Evolutionary conservation across 37 sponge, comb jelly and placozoan genomes (phyloP), one percentile per base, ranked within the genome.

Genomic region (Spongia lamella): DNA sequence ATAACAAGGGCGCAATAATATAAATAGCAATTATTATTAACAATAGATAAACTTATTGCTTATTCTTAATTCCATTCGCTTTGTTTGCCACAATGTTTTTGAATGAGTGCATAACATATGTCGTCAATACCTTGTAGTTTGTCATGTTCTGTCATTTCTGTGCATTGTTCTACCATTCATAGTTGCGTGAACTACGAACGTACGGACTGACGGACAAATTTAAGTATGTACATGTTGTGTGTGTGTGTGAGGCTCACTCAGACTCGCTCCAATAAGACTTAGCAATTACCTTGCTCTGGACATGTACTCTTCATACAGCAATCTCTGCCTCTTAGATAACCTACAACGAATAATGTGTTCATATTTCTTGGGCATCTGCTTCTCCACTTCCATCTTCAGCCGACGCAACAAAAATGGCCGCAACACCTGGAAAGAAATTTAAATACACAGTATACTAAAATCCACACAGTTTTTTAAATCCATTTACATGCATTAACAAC

Each of bases 251-350:
- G 34, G 37, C 19, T 37, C 66, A 52, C 53, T 19, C 61, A 60
- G 61, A 60, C 27, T 17, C 14, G 21, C 13, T 22, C 27, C 9
- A 60, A 27, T 25, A 22, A 17, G 27, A 60, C 61, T 11, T 60
- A 17, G 19, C 43, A 38, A 56, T 32, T 38, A 93, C 93, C 89
- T 93, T 40, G 78, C 40, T 70, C 94, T 61, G 14, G 90, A 86
- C 99, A 98, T 92, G 86, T 87, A 98, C 27, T 90, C 99, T 32
- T 98, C 99, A 53, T 98, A 98, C 26, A 98, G 93, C 43, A 85
- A 95, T 7, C 93, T 53, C 84, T 98, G 99, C 53, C 99, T 72
- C 79, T 92, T 98, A 37, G 96, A 95, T 70, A 98, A 84, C 19
- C 86, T 57, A 63, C 99, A 98, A 75, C 68, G 22, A 36, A 98